phyloP scores from a whole-genome alignment of 2,113 vertebrate genomes.

The Protobothrops flavoviridis region DNA sequence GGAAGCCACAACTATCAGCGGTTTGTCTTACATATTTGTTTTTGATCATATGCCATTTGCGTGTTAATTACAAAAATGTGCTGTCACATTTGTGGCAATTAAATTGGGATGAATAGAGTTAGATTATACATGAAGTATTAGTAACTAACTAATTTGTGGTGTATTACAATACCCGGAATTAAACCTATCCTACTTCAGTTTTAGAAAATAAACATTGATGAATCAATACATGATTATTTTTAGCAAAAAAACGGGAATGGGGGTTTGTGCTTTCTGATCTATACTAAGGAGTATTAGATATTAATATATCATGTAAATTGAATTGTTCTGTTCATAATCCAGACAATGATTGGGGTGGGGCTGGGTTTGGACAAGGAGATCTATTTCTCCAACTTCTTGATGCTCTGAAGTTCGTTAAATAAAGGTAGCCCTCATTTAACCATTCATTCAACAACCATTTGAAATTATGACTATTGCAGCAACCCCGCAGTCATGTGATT shows the following conservation, averaged over 20 bases:
- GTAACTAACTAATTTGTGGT: neutral
- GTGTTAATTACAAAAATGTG: neutral
- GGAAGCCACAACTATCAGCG: neutral
- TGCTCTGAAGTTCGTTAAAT: neutral
- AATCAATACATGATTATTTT: no score
- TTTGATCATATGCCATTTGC: neutral
- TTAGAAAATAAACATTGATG: no score
- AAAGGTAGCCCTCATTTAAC: no score
- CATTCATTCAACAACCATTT: no score
- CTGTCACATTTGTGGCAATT: neutral
- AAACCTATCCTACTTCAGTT: no score
- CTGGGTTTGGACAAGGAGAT: neutral
- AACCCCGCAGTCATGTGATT: no score
- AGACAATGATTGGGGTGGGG: neutral
- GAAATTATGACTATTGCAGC: no score
- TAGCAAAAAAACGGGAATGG: neutral
- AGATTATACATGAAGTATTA: no score
- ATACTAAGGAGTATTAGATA: neutral
- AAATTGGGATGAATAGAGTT: neutral
- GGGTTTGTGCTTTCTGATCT: neutral
- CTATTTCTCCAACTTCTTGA: neutral
- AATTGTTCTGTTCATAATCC: no score
- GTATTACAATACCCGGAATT: neutral
- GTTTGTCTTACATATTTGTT: constrained; percentile 36
- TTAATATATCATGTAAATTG: neutral